These are phyloP conservation scores for Drosophila miranda DNA, from an alignment of 1,140 invertebrate genomes.

Conservation along the genomic window DNA sequence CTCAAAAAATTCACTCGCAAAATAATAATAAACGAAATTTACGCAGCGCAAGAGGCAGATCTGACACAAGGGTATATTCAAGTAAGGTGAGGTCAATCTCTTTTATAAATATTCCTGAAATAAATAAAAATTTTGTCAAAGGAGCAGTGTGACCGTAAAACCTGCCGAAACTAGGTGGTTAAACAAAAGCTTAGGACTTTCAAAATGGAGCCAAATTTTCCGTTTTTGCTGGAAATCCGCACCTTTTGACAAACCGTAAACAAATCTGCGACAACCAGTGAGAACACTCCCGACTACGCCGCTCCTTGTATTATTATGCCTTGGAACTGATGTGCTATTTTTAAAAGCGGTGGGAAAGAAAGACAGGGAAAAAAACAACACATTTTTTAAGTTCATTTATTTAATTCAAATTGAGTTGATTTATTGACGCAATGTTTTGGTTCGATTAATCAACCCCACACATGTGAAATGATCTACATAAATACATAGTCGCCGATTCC, in stretches of 20 bases:
- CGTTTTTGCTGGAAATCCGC: no score
- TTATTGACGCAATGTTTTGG: slow-evolving; percentile 19
- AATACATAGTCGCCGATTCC: slow-evolving; percentile 13
- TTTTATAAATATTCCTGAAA: no score
- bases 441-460: slow-evolving; percentile 36
- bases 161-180: no score
- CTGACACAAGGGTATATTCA: not conserved
- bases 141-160: no score
- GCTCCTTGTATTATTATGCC: not conserved
- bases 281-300: not conserved
- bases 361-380: slow-evolving; percentile 1
- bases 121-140: no score
- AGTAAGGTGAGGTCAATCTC: no score
- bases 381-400: slow-evolving; percentile 40
- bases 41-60: slow-evolving; percentile 7
- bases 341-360: slow-evolving; percentile 20
- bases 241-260: no score
- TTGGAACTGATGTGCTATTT: slow-evolving; percentile 38
- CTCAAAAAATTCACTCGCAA: slow-evolving; percentile 19
- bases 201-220: no score
- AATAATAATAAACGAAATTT: slow-evolving; percentile 17
- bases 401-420: slow-evolving; percentile 39
- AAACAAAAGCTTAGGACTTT: no score
- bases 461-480: slow-evolving; percentile 2
- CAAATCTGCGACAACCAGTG: no score